Percentiles rank a stretch among this genome's conserved stretches.
Conservation (phyloP, 2,888 invertebrate genomes). For the Pocota personata region DNA sequence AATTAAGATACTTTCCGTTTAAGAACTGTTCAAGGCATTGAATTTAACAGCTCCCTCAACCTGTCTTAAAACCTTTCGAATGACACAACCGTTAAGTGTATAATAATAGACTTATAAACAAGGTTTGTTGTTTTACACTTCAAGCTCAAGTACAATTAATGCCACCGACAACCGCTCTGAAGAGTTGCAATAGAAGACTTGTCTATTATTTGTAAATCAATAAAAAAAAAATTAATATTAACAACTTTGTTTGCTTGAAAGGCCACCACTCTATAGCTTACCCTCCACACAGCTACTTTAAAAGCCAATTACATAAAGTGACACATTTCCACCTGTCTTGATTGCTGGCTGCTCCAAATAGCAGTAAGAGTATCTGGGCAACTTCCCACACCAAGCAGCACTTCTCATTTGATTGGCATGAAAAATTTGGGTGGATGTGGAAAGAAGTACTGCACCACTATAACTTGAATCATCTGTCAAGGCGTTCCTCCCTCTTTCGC, state of each 20-base stretch:
- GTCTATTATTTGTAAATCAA: constrained; percentile 3
- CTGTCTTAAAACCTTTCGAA: background rate
- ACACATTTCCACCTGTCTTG: constrained; percentile 53
- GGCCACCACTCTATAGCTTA: background rate
- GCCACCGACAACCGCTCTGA: background rate
- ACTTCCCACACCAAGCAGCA: constrained; percentile 1
- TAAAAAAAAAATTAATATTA: constrained; percentile 6
- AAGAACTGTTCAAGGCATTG: constrained; percentile 2
- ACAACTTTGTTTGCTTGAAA: constrained; percentile 17
- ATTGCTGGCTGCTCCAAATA: constrained; percentile 25
- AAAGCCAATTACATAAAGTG: constrained; percentile 49
- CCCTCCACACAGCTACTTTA: background rate
- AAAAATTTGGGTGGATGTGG: constrained; percentile 48
- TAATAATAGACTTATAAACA: constrained; percentile 7
- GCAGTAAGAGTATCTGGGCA: background rate
- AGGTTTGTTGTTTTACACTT: constrained; percentile 26
- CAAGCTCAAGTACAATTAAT: constrained; percentile 30
- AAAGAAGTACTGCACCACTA: constrained; percentile 16
- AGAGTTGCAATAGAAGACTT: background rate
- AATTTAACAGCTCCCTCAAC: background rate
- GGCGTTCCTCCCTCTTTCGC: background rate
- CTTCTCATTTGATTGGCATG: constrained; percentile 42
- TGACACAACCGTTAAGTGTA: background rate
- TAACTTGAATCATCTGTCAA: background rate
- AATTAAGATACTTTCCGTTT: background rate